A percentile compares a stretch with the other conserved stretches of the same genome.
Conservation (phyloP, 2,113 vertebrate species). For the Sitta europaea region DNA sequence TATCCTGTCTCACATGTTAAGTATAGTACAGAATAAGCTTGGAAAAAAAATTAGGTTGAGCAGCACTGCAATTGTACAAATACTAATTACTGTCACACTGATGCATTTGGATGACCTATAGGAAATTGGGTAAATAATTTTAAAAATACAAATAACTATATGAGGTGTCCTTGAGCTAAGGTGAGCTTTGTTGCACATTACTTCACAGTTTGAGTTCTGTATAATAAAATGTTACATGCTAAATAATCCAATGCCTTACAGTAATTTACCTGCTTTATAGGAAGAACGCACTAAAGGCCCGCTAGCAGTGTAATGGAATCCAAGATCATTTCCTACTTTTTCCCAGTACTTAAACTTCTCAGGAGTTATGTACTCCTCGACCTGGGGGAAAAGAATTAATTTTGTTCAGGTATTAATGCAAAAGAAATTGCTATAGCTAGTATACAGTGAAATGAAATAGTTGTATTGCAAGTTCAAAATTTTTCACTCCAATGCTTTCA, state of each 20-base stretch:
- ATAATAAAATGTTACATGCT: not conserved
- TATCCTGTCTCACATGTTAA: not conserved
- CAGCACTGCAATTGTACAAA: not conserved
- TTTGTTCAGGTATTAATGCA: not conserved
- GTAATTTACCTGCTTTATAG: constrained; percentile 92
- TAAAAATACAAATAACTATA: not conserved
- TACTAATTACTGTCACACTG: not conserved
- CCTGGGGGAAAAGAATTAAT: constrained; percentile 71
- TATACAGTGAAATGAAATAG: not conserved
- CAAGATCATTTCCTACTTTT: constrained; percentile 89
- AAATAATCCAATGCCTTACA: not conserved
- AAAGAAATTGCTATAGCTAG: not conserved
- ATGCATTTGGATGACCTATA: not conserved
- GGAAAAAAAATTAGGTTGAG: not conserved
- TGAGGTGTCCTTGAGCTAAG: not conserved
- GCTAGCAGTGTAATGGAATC: constrained; percentile 93
- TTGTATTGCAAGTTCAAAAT: not conserved
- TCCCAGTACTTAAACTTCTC: constrained; percentile 95
- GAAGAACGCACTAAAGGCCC: constrained; percentile 95
- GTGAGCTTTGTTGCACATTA: not conserved
- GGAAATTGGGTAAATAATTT: not conserved
- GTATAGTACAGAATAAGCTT: not conserved
- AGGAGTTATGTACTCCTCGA: constrained; percentile 93
- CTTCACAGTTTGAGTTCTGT: not conserved
- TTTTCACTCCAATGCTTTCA: not conserved